A percentile compares a stretch with the other conserved stretches of the same genome.
phyloP scores from a whole-genome alignment of 2,888 invertebrate species.

The Cryptosula pallasiana region DNA sequence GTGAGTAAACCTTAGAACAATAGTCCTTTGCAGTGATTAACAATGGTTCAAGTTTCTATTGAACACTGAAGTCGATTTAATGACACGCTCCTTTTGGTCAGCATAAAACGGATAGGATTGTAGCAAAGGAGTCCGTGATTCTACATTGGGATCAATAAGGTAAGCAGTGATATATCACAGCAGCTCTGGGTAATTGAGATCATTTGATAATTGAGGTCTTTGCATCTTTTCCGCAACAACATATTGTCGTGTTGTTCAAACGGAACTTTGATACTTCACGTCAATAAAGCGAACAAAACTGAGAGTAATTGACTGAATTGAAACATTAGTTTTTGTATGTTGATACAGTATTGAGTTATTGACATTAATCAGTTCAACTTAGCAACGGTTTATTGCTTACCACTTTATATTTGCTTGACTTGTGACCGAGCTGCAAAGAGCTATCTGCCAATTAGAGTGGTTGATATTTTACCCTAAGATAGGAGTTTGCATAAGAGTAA shows the following conservation, averaged over 20 bases:
- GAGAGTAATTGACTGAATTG: not conserved
- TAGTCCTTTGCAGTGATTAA: too few relatives aligned
- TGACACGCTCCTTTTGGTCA: too few relatives aligned
- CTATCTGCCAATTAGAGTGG: too few relatives aligned
- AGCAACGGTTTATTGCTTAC: not conserved
- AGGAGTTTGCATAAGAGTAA: too few relatives aligned
- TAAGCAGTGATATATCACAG: too few relatives aligned
- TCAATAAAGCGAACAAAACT: too few relatives aligned
- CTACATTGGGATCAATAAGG: too few relatives aligned
- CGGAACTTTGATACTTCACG: not conserved
- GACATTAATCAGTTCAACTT: not conserved
- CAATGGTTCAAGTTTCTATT: too few relatives aligned
- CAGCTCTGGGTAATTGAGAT: not conserved
- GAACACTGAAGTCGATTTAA: too few relatives aligned
- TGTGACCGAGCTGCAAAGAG: not conserved
- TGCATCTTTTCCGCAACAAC: not conserved
- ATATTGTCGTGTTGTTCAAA: not conserved
- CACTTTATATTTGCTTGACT: not conserved
- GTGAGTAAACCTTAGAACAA: too few relatives aligned
- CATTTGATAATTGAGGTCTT: not conserved
- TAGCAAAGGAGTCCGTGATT: too few relatives aligned
- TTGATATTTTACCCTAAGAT: not conserved
- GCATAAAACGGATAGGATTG: too few relatives aligned
- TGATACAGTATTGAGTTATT: not conserved
- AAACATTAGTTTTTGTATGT: not conserved